Evolutionary conservation across 2,113 vertebrate species (phyloP), one percentile per base, ranked within the genome.

Genomic region (Miniopterus natalensis): DNA sequence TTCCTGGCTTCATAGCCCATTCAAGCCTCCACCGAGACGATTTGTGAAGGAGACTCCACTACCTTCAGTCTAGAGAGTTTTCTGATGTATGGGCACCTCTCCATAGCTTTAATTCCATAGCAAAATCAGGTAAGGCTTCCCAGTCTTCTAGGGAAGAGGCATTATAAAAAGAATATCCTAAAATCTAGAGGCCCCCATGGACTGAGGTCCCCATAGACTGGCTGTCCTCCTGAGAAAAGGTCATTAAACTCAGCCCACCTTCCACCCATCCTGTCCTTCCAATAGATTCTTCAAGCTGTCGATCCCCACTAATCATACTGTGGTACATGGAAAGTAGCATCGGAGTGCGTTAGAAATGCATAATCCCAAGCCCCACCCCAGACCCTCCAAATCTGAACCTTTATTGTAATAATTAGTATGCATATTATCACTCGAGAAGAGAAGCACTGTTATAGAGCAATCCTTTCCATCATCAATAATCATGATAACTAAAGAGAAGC

Each of bases 91-190:
- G 23, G 36, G 51, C 45, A 70, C 59, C 88, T 84, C 17, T 31
- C n/a, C 0, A 1, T 9, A 45, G 45, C 8, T 61, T 89, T 83
- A 83, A 25, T 45, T 71, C 47, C 40, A 53, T 2, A 63, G 21
- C 85, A 90, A 47, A 83, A 36, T 27, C 42, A 84, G 31, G 15
- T 21, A 10, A 4, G 36, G 4, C 17, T 90, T 63, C 21, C 42
- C n/a, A 18, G 0, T 63, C 45, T 63, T 70, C 21, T 79, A 36
- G 15, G 49, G 20, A 71, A 84, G 45, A 47, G 3, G 25, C n/a
- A 55, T 57, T 84, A 49, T 20, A 86, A 84, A 80, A 47, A 95
- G 71, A 90, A 42, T 27, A 91, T 9, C 42, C 73, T 85, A 66
- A 71, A 78, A 78, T 15, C 45, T 23, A 83, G 68, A 53, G 55